Evolutionary conservation across 2,888 invertebrate genomes (phyloP).

Genomic region (Ariolimax columbianus): DNA sequence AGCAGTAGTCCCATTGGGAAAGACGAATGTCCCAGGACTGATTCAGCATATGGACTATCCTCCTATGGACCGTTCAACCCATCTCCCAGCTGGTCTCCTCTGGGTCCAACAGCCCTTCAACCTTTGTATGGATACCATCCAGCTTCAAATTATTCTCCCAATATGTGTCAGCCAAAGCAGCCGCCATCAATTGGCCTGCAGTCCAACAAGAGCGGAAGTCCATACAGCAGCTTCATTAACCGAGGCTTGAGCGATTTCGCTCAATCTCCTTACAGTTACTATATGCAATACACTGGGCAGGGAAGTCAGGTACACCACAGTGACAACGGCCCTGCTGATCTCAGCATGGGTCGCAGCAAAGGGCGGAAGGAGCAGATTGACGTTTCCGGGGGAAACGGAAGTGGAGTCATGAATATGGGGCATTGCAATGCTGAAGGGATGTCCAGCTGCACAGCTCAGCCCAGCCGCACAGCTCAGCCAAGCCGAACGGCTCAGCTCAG

Average conservation of each 20-base stretch:
- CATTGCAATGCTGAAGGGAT: background rate
- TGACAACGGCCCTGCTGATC: slow-evolving; percentile 39
- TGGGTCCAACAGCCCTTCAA: background rate
- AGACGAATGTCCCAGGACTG: slow-evolving; percentile 4
- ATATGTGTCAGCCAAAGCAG: slow-evolving; percentile 28
- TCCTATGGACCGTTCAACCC: slow-evolving; percentile 54
- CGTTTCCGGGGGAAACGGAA: background rate
- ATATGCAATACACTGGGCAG: slow-evolving; percentile 17
- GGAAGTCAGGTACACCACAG: background rate
- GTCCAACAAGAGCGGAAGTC: slow-evolving; percentile 21
- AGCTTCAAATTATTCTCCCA: background rate
- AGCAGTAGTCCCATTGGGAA: slow-evolving; percentile 21
- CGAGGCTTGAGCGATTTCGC: background rate
- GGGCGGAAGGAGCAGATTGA: background rate
- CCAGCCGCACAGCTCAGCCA: background rate
- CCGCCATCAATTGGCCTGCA: slow-evolving; percentile 17
- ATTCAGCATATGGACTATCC: slow-evolving; percentile 43
- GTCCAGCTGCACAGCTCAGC: background rate
- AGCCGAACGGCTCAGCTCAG: background rate
- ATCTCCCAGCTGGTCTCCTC: slow-evolving; percentile 52
- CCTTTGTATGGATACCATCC: background rate
- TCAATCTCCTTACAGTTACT: background rate
- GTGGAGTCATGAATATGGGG: background rate
- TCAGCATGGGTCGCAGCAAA: slow-evolving; percentile 36
- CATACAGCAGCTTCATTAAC: slow-evolving; percentile 24